Evolutionary conservation across 2,888 invertebrate species (phyloP).

Genomic region (Parnassius apollo): DNA sequence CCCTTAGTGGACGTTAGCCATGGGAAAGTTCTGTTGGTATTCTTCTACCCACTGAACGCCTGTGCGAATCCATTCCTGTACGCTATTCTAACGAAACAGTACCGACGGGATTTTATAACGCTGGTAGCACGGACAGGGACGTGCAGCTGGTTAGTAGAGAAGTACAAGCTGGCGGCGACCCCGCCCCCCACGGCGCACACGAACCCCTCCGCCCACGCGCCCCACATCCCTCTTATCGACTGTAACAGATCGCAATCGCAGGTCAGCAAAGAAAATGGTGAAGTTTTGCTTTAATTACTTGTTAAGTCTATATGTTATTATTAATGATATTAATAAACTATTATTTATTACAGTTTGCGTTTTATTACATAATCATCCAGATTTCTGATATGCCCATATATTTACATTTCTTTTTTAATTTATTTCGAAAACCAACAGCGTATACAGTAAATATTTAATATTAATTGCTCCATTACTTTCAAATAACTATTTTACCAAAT

Average conservation of each 20-base stretch:
- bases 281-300: conserved; percentile 51
- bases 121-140: conserved; percentile 83
- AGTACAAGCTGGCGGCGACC: conserved; percentile 64
- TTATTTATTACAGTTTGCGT: conserved; percentile 56
- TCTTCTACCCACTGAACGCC: conserved; percentile 95
- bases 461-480: too few relatives aligned
- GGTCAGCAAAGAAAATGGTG: conserved; percentile 59
- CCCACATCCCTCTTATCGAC: conserved; percentile 61
- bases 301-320: conserved; percentile 41
- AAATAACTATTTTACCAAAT: too few relatives aligned
- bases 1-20: conserved; percentile 91
- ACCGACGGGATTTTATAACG: conserved; percentile 86
- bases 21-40: conserved; percentile 91
- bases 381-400: too few relatives aligned
- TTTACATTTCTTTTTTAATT: too few relatives aligned
- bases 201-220: conserved; percentile 61
- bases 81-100: conserved; percentile 93
- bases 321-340: conserved; percentile 54
- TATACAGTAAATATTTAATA: too few relatives aligned
- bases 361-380: conserved; percentile 35
- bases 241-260: conserved; percentile 59
- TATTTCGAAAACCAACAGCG: too few relatives aligned
- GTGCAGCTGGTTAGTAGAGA: conserved; percentile 66
- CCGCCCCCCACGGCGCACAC: conserved; percentile 71
- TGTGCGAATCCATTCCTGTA: conserved; percentile 96